phyloP scores from a whole-genome alignment of 1,140 invertebrate species.

The Aphidius ervi region DNA sequence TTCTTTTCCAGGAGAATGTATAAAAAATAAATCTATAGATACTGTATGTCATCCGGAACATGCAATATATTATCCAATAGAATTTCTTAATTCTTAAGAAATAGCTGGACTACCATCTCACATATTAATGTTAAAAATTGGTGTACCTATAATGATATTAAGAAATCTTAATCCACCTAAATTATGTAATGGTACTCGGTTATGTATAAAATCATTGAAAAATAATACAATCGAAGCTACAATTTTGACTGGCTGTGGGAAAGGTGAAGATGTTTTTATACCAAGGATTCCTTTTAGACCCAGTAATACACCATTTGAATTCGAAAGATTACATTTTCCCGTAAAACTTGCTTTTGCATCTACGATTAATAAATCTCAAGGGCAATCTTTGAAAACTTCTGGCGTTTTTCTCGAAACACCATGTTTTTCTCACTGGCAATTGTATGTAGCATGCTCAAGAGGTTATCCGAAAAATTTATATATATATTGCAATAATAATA shows the following conservation, averaged over 20 bases:
- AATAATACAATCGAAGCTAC: constrained; percentile 44
- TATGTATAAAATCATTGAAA: constrained; percentile 27
- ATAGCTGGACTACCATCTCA: too few species aligned
- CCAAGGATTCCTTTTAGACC: constrained; percentile 47
- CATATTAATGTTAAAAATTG: too few species aligned
- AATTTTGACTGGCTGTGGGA: constrained; percentile 44
- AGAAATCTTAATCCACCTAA: too few species aligned
- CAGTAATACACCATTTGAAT: constrained; percentile 40
- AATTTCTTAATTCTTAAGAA: too few species aligned
- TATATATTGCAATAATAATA: constrained; percentile 33
- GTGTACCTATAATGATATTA: too few species aligned
- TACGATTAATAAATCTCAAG: constrained; percentile 57
- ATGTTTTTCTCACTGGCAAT: constrained; percentile 47
- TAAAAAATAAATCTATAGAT: too few species aligned
- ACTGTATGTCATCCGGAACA: too few species aligned
- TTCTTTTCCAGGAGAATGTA: too few species aligned
- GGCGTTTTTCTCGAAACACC: constrained; percentile 42
- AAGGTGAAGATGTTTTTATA: constrained; percentile 46
- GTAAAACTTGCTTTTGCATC: constrained; percentile 53
- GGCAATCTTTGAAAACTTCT: constrained; percentile 45
- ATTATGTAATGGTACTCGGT: constrained; percentile 29
- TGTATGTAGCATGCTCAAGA: constrained; percentile 49
- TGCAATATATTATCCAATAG: too few species aligned
- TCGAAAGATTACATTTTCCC: constrained; percentile 51
- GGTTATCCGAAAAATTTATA: constrained; percentile 44